Conservation (phyloP, 1,140 invertebrate species). For the Plectrocnemia conspersa region DNA sequence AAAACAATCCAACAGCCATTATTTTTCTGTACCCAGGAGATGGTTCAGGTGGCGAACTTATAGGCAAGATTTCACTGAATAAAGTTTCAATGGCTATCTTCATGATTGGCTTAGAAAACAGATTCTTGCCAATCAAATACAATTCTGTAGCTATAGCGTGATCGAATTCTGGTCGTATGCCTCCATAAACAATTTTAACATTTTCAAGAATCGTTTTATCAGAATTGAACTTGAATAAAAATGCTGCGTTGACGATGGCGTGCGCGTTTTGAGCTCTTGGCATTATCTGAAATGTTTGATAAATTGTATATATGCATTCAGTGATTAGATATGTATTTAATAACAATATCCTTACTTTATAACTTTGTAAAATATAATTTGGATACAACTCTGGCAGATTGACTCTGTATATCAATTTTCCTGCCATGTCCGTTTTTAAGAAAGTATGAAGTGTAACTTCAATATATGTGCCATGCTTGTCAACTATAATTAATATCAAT, state of each 20-base stretch:
- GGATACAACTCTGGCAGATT: conserved; percentile 51
- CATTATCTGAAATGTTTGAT: conserved; percentile 60
- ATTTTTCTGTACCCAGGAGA: conserved; percentile 60
- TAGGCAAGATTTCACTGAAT: conserved; percentile 59
- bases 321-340: background rate
- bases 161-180: conserved; percentile 53
- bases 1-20: conserved; percentile 60
- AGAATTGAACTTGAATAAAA: conserved; percentile 60
- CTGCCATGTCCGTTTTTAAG: conserved; percentile 56
- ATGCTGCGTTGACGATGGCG: conserved; percentile 77
- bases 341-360: conserved; percentile 51
- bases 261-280: conserved; percentile 76
- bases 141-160: conserved; percentile 64
- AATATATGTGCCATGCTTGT: conserved; percentile 17
- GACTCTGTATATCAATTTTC: conserved; percentile 60
- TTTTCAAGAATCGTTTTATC: conserved; percentile 43
- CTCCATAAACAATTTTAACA: conserved; percentile 53
- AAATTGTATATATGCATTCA: conserved; percentile 11
- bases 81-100: conserved; percentile 56
- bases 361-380: conserved; percentile 52
- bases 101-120: conserved; percentile 50
- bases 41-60: conserved; percentile 59
- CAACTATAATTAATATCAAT: conserved; percentile 23
- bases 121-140: conserved; percentile 52
- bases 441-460: conserved; percentile 52